Evolutionary conservation across 2,797 vertebrate species (phyloP).

Genomic region (Lophotriccus pileatus): DNA sequence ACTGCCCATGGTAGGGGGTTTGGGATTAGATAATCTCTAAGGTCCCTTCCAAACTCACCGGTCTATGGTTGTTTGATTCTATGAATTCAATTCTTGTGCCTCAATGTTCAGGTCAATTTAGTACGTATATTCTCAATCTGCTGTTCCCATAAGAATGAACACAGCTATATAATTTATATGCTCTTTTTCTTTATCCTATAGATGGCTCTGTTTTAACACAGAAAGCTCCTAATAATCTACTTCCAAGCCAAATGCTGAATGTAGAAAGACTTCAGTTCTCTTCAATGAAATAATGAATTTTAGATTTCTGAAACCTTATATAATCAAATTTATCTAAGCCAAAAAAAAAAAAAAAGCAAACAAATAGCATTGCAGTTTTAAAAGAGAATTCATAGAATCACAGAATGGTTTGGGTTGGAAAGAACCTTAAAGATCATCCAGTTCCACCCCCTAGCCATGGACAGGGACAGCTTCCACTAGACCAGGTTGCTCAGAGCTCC

Average conservation of each 20-base stretch:
- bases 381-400: not conserved
- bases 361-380: not conserved
- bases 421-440: not conserved
- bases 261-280: not conserved
- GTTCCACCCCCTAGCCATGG: not conserved
- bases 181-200: not conserved
- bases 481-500: not conserved
- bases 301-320: not conserved
- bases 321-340: not conserved
- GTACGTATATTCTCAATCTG: not conserved
- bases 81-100: not conserved
- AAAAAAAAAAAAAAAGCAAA: not conserved
- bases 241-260: not conserved
- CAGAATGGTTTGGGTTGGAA: not conserved
- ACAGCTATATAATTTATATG: not conserved
- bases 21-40: not conserved
- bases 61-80: not conserved
- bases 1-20: not conserved
- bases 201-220: not conserved
- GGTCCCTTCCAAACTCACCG: not conserved
- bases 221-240: not conserved
- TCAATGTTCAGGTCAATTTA: not conserved
- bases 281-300: not conserved
- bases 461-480: not conserved
- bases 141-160: not conserved